Conservation (phyloP, 2,797 vertebrate species). For the Rhincodon typus region DNA sequence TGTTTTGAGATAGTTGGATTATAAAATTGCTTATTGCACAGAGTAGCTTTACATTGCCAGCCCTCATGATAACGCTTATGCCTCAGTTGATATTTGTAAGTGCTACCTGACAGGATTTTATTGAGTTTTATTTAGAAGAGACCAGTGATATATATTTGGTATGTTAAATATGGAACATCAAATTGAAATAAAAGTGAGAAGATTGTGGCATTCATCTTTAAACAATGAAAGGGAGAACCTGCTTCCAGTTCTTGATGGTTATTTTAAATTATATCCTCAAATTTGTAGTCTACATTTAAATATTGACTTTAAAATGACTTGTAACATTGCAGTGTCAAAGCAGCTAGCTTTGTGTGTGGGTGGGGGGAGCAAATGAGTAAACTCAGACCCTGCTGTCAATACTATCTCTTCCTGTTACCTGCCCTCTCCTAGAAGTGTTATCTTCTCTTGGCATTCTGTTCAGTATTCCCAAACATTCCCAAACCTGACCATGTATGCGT, state of each 20-base stretch:
- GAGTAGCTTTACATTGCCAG: not conserved
- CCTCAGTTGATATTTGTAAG: not conserved
- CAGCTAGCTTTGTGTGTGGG: not conserved
- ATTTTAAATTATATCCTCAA: not conserved
- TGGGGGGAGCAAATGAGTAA: not conserved
- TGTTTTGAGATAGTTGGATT: not conserved
- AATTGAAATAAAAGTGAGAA: not conserved
- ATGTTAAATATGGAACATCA: not conserved
- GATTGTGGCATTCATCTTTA: not conserved
- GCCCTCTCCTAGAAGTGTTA: not conserved
- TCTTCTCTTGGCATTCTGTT: not conserved
- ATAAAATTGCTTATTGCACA: not conserved
- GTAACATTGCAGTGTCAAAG: not conserved
- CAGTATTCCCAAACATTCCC: not conserved
- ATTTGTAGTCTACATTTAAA: not conserved
- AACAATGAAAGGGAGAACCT: not conserved
- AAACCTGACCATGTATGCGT: not conserved
- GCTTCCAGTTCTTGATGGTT: not conserved
- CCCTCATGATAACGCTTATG: not conserved
- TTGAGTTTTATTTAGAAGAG: not conserved
- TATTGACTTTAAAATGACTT: slow-evolving; percentile 11
- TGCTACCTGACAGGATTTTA: not conserved
- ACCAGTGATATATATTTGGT: not conserved
- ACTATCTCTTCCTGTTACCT: not conserved
- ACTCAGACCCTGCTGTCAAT: not conserved